These are phyloP conservation scores for Drosophila pruinosa DNA, from an alignment of 1,140 invertebrate genomes.

Conservation along the genomic window DNA sequence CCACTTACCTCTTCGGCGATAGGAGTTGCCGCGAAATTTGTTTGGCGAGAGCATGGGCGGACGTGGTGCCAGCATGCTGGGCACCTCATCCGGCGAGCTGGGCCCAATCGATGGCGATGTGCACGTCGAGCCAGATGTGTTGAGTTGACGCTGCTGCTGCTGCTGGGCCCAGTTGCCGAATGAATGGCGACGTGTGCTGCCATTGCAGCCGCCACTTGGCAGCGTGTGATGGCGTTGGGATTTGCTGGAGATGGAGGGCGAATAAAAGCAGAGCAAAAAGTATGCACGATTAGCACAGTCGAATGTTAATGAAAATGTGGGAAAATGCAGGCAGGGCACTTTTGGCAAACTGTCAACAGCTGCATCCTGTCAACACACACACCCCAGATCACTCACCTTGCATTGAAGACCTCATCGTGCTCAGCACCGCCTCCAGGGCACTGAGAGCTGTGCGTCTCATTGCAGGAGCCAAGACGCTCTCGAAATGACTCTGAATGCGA, in stretches of 20 bases:
- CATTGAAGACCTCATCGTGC: slow-evolving; percentile 75
- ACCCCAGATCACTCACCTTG: slow-evolving; percentile 65
- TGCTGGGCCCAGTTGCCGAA: slow-evolving; percentile 75
- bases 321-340: slow-evolving; percentile 8
- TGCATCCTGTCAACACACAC: slow-evolving; percentile 62
- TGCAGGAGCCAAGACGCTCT: slow-evolving; percentile 76
- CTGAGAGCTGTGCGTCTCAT: slow-evolving; percentile 73
- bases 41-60: slow-evolving; percentile 73
- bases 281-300: slow-evolving; percentile 69
- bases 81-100: slow-evolving; percentile 78
- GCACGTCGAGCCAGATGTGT: slow-evolving; percentile 40
- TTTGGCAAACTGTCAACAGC: slow-evolving; percentile 78
- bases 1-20: slow-evolving; percentile 77
- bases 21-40: slow-evolving; percentile 69
- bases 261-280: slow-evolving; percentile 7
- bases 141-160: slow-evolving; percentile 49
- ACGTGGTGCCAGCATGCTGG: slow-evolving; percentile 77
- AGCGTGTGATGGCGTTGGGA: slow-evolving; percentile 77
- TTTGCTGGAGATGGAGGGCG: slow-evolving; percentile 49
- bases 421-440: slow-evolving; percentile 56
- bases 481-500: slow-evolving; percentile 78
- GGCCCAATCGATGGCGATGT: slow-evolving; percentile 55
- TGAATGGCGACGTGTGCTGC: slow-evolving; percentile 74
- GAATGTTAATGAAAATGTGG: slow-evolving; percentile 31
- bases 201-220: slow-evolving; percentile 53